Evolutionary conservation across 2,113 vertebrate species (phyloP).

Genomic region (Lates calcarifer): DNA sequence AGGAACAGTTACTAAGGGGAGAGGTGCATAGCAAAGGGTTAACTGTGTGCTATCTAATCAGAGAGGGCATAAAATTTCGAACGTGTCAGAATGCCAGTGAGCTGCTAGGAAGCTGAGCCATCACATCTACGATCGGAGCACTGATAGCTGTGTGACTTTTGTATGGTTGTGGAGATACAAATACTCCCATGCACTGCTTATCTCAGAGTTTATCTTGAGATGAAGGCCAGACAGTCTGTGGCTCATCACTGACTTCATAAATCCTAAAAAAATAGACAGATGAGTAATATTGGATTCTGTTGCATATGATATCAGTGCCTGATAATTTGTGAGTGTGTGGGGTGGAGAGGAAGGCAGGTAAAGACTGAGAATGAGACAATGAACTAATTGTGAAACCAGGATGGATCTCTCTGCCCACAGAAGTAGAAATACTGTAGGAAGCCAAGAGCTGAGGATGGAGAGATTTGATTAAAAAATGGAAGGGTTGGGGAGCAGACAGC

Average conservation of each 20-base stretch:
- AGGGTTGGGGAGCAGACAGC: constrained; percentile 30
- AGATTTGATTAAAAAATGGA: constrained; percentile 69
- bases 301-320: constrained; percentile 4
- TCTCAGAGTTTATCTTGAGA: constrained; percentile 51
- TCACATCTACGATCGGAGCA: background rate
- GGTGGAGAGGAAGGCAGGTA: constrained; percentile 47
- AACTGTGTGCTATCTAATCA: constrained; percentile 54
- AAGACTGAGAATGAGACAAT: constrained; percentile 42
- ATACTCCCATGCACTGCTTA: constrained; percentile 52
- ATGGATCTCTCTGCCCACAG: constrained; percentile 47
- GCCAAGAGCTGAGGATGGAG: constrained; percentile 45
- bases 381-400: constrained; percentile 62
- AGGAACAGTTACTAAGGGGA: constrained; percentile 1
- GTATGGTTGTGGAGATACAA: constrained; percentile 29
- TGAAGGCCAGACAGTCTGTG: constrained; percentile 40
- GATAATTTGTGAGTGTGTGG: constrained; percentile 38
- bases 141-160: constrained; percentile 51
- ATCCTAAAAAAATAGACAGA: constrained; percentile 33
- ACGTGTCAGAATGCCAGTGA: constrained; percentile 8
- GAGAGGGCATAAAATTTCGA: constrained; percentile 35
- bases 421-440: constrained; percentile 55
- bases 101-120: constrained; percentile 24
- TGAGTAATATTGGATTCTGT: constrained; percentile 43
- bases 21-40: background rate
- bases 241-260: constrained; percentile 45